phyloP scores from a whole-genome alignment of 1,140 invertebrate species.

The Zophobas morio region DNA sequence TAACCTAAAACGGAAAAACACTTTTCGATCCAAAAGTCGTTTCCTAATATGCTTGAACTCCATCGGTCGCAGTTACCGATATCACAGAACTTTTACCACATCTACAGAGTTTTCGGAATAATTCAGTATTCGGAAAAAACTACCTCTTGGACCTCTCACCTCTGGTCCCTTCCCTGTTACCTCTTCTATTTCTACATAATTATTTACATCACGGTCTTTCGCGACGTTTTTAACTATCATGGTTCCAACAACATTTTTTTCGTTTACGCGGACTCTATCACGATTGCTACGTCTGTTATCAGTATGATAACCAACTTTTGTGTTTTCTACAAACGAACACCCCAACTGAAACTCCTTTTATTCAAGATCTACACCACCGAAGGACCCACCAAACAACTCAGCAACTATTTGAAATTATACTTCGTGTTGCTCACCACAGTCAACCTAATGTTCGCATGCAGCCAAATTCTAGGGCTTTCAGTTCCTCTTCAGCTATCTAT shows the following conservation, averaged over 20 bases:
- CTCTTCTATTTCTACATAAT: neutral
- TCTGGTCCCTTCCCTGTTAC: neutral
- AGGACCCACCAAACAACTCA: neutral
- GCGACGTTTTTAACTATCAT: neutral
- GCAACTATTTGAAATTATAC: neutral
- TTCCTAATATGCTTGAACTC: too few relatives aligned
- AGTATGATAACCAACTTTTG: too few relatives aligned
- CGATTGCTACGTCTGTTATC: too few relatives aligned
- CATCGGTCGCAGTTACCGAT: too few relatives aligned
- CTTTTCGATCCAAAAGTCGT: too few relatives aligned
- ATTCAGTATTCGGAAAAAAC: neutral
- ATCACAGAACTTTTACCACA: neutral
- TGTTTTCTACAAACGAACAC: too few relatives aligned
- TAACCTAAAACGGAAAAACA: too few relatives aligned
- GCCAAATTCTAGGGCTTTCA: neutral
- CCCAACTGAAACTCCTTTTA: neutral
- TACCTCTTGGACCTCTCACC: neutral
- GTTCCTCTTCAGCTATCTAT: neutral
- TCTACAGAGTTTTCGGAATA: neutral
- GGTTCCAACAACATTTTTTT: too few relatives aligned
- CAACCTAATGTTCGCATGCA: neutral
- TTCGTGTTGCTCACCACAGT: neutral
- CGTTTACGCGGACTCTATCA: too few relatives aligned
- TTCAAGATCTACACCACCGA: neutral
- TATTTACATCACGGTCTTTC: neutral